Percentiles rank a stretch among this genome's conserved stretches.
phyloP scores from a whole-genome alignment of 2,797 vertebrate genomes.

The Glyptemys insculpta region DNA sequence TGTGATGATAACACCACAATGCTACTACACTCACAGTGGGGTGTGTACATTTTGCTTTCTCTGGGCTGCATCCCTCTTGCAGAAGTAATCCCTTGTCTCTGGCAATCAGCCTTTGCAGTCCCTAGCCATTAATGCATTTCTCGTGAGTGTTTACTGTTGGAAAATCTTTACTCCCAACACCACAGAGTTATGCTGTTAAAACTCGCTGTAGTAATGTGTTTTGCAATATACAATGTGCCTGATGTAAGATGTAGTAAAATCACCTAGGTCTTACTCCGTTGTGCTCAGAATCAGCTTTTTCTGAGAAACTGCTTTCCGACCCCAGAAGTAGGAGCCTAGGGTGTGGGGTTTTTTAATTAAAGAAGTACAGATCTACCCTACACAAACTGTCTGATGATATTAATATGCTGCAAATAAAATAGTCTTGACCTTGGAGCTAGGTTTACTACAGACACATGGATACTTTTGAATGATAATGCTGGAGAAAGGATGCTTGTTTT shows the following conservation, averaged over 20 bases:
- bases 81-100: fast-evolving
- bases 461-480: not conserved
- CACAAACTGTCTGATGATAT: fast-evolving
- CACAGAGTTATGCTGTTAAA: fast-evolving
- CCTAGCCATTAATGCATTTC: fast-evolving
- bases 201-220: not conserved
- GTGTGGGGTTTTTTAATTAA: not conserved
- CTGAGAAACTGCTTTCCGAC: not conserved
- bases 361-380: not conserved
- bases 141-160: fast-evolving
- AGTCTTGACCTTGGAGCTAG: not conserved
- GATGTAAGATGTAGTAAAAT: not conserved
- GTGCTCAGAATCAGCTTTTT: not conserved
- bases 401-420: not conserved
- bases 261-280: not conserved
- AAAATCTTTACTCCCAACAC: fast-evolving
- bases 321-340: not conserved
- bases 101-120: not conserved
- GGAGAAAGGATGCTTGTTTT: not conserved
- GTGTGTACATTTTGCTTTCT: not conserved
- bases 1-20: not conserved
- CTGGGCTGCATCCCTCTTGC: not conserved
- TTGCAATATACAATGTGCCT: not conserved
- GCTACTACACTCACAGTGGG: not conserved
- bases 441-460: not conserved